Evolutionary conservation across 2,888 invertebrate genomes (phyloP).

Genomic region (Crepidodera aurea): DNA sequence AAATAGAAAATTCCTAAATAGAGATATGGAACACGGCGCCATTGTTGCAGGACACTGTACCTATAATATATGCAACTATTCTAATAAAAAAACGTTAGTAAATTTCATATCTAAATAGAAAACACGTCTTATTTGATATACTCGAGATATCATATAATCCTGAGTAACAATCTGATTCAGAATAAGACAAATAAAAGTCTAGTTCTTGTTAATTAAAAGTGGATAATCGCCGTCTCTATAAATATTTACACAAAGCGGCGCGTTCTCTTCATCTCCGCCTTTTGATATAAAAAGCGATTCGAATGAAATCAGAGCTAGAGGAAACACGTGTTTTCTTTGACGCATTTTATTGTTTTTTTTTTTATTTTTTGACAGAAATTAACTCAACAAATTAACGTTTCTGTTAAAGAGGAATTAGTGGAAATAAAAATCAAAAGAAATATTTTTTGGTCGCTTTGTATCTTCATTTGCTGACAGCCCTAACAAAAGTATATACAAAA

Average conservation of each 20-base stretch:
- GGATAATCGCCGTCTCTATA: conserved; percentile 36
- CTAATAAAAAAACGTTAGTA: no score
- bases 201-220: conserved; percentile 38
- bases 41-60: no score
- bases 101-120: no score
- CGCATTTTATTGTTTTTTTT: background rate
- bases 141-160: no score
- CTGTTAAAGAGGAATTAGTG: background rate
- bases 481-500: no score
- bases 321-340: conserved; percentile 23
- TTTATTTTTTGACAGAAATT: background rate
- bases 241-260: conserved; percentile 35
- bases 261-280: conserved; percentile 25
- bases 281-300: conserved; percentile 27
- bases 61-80: no score
- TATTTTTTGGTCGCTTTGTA: no score
- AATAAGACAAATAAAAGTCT: conserved; percentile 10
- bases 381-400: background rate
- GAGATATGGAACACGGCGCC: no score
- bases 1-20: no score
- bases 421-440: background rate
- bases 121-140: no score
- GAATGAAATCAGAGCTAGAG: conserved; percentile 16
- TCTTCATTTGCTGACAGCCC: no score
- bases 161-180: background rate